phyloP scores from a whole-genome alignment of 1,140 invertebrate species.

The Geopemphigus sp. region DNA sequence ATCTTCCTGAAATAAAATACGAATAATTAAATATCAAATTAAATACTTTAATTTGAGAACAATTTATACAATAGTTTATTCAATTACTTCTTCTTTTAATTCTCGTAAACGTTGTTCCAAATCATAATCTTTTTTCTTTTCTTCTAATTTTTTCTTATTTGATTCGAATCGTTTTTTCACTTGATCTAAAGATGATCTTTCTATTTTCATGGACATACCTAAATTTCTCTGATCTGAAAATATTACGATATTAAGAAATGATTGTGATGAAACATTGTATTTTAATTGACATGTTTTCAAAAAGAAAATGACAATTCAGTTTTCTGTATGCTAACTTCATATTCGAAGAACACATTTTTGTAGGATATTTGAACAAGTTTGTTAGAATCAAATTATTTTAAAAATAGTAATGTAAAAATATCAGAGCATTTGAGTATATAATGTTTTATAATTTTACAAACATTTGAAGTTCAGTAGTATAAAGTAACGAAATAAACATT shows the following conservation, averaged over 20 bases:
- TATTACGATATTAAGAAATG: background rate
- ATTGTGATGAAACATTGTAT: too few relatives aligned
- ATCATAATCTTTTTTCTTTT: conserved; percentile 96
- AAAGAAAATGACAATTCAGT: too few relatives aligned
- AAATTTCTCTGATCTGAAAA: conserved; percentile 88
- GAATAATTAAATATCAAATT: conserved; percentile 6
- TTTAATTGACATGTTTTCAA: too few relatives aligned
- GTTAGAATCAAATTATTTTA: too few relatives aligned
- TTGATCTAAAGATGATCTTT: conserved; percentile 91
- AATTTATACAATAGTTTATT: background rate
- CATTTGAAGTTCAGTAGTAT: too few relatives aligned
- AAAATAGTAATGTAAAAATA: too few relatives aligned
- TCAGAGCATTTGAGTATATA: too few relatives aligned
- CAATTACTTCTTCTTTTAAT: conserved; percentile 81
- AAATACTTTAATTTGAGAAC: conserved; percentile 28
- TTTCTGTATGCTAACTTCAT: too few relatives aligned
- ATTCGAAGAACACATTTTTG: too few relatives aligned
- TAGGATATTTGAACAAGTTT: too few relatives aligned
- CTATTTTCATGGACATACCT: conserved; percentile 99
- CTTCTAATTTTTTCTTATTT: conserved; percentile 92
- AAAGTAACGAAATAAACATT: too few relatives aligned
- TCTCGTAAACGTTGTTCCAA: conserved; percentile 87
- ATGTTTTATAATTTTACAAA: too few relatives aligned
- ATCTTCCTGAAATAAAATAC: conserved; percentile 68
- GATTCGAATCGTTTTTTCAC: conserved; percentile 90